These are phyloP conservation scores for Bradypodion ventrale DNA, from an alignment of 2,797 vertebrate species.

Conservation along the genomic window DNA sequence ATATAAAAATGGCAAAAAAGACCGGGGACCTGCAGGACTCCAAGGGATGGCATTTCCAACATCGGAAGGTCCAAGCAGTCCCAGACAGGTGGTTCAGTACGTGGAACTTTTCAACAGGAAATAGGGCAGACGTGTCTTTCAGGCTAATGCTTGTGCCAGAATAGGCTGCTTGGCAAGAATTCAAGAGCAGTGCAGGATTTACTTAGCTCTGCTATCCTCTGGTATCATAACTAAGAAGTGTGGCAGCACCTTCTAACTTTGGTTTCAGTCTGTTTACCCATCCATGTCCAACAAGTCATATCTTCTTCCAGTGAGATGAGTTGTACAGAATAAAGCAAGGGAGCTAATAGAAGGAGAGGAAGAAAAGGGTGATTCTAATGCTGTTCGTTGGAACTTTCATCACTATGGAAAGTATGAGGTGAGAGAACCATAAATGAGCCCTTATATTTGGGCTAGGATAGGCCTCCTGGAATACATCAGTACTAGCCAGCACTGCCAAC, in stretches of 20 bases:
- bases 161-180: slow-evolving; percentile 38
- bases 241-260: slow-evolving; percentile 35
- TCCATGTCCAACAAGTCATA: background rate
- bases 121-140: background rate
- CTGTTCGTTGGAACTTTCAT: background rate
- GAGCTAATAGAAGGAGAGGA: background rate
- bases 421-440: too few species aligned
- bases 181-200: slow-evolving; percentile 37
- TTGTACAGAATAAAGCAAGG: background rate
- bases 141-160: slow-evolving; percentile 30
- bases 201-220: slow-evolving; percentile 35
- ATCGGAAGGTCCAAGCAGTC: slow-evolving; percentile 3
- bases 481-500: too few species aligned
- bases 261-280: slow-evolving; percentile 8
- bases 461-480: too few species aligned
- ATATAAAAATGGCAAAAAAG: background rate
- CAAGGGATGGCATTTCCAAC: background rate
- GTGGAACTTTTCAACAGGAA: background rate
- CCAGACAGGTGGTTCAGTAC: background rate
- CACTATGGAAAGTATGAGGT: background rate
- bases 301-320: background rate
- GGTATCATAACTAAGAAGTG: slow-evolving; percentile 57
- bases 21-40: background rate
- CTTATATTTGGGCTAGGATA: too few species aligned
- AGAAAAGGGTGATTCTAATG: background rate